These are phyloP conservation scores for Drosophila austrosaltans DNA, from an alignment of 2,888 invertebrate species.

Conservation along the genomic window DNA sequence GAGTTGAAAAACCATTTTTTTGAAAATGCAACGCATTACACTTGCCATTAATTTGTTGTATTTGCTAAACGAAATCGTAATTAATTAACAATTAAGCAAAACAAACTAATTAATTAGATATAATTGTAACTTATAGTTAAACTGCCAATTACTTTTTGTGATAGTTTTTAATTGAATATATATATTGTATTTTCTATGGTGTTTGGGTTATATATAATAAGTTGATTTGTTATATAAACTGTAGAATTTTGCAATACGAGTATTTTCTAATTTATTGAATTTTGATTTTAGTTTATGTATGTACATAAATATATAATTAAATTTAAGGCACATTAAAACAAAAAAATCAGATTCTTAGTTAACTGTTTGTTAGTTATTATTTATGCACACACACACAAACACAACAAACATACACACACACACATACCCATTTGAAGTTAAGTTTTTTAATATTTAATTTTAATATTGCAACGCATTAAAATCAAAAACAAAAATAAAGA, in stretches of 20 bases:
- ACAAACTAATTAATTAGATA: constrained; percentile 48
- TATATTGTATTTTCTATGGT: constrained; percentile 53
- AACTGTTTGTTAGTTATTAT: constrained; percentile 79
- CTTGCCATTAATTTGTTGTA: constrained; percentile 75
- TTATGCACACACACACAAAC: constrained; percentile 63
- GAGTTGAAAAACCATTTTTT: constrained; percentile 8
- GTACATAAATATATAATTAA: constrained; percentile 29
- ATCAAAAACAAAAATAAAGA: constrained; percentile 51
- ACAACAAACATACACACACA: constrained; percentile 20
- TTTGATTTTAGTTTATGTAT: constrained; percentile 65
- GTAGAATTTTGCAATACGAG: constrained; percentile 67
- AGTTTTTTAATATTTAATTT: constrained; percentile 61
- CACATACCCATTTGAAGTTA: constrained; percentile 53
- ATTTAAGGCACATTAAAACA: constrained; percentile 46
- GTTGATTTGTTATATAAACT: constrained; percentile 61
- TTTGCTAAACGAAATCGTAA: constrained; percentile 38
- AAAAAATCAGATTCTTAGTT: constrained; percentile 58
- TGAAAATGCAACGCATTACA: constrained; percentile 57
- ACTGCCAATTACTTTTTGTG: constrained; percentile 81
- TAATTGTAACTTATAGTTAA: constrained; percentile 61
- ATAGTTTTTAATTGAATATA: constrained; percentile 67
- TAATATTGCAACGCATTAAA: constrained; percentile 73
- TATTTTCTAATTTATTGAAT: constrained; percentile 75
- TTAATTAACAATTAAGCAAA: constrained; percentile 37
- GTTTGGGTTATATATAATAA: constrained; percentile 66